Base-by-base conservation (phyloP, 2,113 vertebrate species). In the Odontophorus gujanensis region DNA sequence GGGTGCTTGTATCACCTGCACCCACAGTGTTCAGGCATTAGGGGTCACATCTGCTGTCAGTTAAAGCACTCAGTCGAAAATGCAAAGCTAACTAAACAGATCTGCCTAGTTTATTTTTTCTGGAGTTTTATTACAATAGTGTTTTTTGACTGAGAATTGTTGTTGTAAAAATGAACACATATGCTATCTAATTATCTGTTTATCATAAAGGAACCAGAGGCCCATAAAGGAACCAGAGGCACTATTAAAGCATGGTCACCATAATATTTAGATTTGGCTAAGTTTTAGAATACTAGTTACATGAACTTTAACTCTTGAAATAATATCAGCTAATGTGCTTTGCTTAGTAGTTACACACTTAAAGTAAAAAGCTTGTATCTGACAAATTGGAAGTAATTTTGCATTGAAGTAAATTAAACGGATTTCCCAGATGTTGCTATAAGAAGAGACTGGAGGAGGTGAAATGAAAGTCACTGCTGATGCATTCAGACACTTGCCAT, bases 371-470 rank as follows among this genome's bases (percentile, higher is more conserved):
- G 76, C 85, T 91, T 69, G 72, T 88, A 62, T 87, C 93, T 93
- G 50, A 88, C 81, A 89, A 90, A 89, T 24, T 82, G 74, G 71
- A 95, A 92, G 75, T 55, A 91, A 95, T 94, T 92, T 95, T 84
- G 71, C n/a, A 72, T 59, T 93, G 89, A 89, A 91, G 80, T 55
- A 95, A 93, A 91, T 95, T 45, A 94, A 94, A 93, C 1, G 0
- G 76, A 82, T 93, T 95, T 96, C 59, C 76, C 94, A 94, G 90
- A 92, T 92, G 85, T 79, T 96, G 63, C 89, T 90, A 13, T 78
- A 86, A 66, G 87, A 66, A 85, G 68, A 90, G 21, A 83, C 15
- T 77, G 0, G 0, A 87, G 55, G 59, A 95, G 25, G 66, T 92
- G 67, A 92, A 91, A 92, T 74, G 48, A 94, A 92, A 95, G 82